Conservation (phyloP, 1,140 invertebrate species). For the Chelonus insularis region DNA sequence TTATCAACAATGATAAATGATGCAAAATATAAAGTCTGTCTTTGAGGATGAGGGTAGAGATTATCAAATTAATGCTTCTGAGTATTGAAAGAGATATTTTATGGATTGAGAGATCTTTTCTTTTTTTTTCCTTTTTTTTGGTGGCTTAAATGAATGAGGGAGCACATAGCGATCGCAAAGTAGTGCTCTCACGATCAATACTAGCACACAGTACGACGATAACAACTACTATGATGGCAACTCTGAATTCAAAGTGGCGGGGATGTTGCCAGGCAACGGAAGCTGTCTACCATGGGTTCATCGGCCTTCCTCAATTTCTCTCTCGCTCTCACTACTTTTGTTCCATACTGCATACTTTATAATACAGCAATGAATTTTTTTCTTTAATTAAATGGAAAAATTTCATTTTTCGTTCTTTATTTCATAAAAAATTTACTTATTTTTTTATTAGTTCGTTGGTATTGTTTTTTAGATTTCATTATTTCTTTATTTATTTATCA, state of each 20-base stretch:
- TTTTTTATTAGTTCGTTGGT: too few relatives aligned
- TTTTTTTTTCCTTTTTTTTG: conserved; percentile 9
- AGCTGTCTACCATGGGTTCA: conserved; percentile 52
- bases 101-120: neutral
- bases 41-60: neutral
- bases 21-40: neutral
- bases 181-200: conserved; percentile 27
- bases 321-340: conserved; percentile 27
- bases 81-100: neutral
- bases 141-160: conserved; percentile 14
- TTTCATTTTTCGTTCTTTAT: neutral
- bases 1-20: neutral
- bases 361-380: conserved; percentile 28
- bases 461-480: too few relatives aligned
- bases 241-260: conserved; percentile 23
- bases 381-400: conserved; percentile 27
- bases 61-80: neutral
- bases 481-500: too few relatives aligned
- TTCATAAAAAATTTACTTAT: neutral
- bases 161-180: conserved; percentile 17
- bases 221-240: conserved; percentile 20
- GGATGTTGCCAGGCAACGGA: conserved; percentile 54
- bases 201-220: conserved; percentile 23
- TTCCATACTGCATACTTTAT: conserved; percentile 10
- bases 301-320: conserved; percentile 42